Conservation (phyloP, 2,888 invertebrate genomes). For the Papilio demoleus region DNA sequence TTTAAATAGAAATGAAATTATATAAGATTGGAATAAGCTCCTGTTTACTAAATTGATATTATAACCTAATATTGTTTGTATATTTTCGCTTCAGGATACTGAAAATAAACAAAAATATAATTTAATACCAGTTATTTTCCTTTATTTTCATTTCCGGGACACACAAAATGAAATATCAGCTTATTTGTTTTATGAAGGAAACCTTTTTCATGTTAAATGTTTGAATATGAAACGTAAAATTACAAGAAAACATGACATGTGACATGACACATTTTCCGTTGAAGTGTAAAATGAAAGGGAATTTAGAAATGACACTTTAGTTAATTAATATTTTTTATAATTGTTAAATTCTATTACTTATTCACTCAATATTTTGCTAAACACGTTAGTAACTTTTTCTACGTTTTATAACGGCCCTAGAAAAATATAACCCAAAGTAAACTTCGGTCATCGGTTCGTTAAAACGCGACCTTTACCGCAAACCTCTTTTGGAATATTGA, state of each 20-base stretch:
- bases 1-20: too few species aligned
- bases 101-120: neutral
- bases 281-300: too few species aligned
- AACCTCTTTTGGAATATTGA: neutral
- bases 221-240: constrained; percentile 8
- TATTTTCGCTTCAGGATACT: neutral
- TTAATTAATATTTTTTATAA: neutral
- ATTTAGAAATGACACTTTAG: neutral
- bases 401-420: neutral
- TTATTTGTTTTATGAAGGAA: neutral
- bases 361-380: neutral
- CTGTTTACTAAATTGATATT: too few species aligned
- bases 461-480: neutral
- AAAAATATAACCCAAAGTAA: constrained; percentile 15
- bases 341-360: neutral
- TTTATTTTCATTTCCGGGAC: neutral
- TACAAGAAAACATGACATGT: constrained; percentile 5
- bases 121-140: neutral
- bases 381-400: neutral
- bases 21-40: too few species aligned
- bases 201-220: constrained; percentile 1
- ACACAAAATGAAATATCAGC: neutral
- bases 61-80: too few species aligned
- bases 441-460: neutral
- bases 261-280: neutral